phyloP scores from a whole-genome alignment of 2,888 invertebrate species.

The Agriopis marginaria region DNA sequence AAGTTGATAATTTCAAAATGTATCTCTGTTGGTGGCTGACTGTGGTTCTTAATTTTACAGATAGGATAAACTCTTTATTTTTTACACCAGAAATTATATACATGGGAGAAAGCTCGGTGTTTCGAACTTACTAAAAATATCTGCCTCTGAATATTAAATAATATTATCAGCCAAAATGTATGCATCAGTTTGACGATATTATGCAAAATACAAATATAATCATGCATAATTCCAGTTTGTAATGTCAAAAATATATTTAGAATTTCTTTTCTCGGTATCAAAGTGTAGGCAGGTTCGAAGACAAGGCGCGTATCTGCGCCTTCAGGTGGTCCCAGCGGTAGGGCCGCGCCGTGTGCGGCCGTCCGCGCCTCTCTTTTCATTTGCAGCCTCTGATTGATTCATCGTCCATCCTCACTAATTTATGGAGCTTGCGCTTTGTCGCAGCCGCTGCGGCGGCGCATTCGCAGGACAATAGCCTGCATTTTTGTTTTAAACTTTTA shows the following conservation, averaged over 20 bases:
- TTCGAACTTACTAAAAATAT: not conserved
- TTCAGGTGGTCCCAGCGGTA: slow-evolving; percentile 56
- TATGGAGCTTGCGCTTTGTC: slow-evolving; percentile 75
- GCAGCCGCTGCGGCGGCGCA: slow-evolving; percentile 62
- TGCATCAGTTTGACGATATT: slow-evolving; percentile 7
- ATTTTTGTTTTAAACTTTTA: slow-evolving; percentile 67
- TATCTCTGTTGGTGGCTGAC: not conserved
- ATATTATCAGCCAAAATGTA: slow-evolving; percentile 19
- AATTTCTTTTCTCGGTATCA: slow-evolving; percentile 33
- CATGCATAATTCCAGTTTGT: slow-evolving; percentile 22
- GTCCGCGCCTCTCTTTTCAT: slow-evolving; percentile 62
- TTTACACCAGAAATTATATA: too few species aligned
- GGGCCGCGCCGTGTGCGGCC: slow-evolving; percentile 73
- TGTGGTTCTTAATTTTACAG: too few species aligned
- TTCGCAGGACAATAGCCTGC: slow-evolving; percentile 67
- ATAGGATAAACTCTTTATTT: too few species aligned
- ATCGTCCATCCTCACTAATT: slow-evolving; percentile 76
- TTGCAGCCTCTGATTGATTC: slow-evolving; percentile 79
- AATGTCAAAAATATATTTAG: slow-evolving; percentile 26
- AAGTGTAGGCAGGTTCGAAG: slow-evolving; percentile 14
- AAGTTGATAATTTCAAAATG: slow-evolving; percentile 39
- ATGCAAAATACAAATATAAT: slow-evolving; percentile 16
- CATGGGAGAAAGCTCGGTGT: not conserved
- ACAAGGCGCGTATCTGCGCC: slow-evolving; percentile 17
- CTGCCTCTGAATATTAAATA: slow-evolving; percentile 7